Conservation (phyloP, 2,797 vertebrate genomes). For the Eulemur albifrons region DNA sequence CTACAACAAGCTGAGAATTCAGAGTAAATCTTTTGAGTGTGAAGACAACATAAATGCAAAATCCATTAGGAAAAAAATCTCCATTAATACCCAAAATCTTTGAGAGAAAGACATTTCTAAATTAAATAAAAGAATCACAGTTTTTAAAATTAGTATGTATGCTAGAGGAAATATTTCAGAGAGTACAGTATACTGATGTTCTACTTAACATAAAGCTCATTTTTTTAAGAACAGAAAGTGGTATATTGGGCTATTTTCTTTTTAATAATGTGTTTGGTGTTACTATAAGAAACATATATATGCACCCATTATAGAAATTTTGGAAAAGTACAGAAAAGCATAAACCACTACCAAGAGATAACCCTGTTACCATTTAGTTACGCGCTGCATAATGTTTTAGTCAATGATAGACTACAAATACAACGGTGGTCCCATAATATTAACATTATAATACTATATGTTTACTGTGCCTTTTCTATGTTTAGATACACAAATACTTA, state of each 20-base stretch:
- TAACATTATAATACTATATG: not conserved
- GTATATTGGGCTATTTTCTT: slow-evolving; percentile 5
- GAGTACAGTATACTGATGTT: not conserved
- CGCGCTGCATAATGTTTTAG: not conserved
- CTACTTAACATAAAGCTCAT: not conserved
- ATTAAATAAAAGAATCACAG: not conserved
- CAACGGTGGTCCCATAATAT: not conserved
- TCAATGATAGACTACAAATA: not conserved
- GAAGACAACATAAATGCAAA: slow-evolving; percentile 21
- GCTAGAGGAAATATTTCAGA: slow-evolving; percentile 27
- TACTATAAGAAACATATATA: slow-evolving; percentile 11
- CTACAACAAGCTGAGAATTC: slow-evolving; percentile 37
- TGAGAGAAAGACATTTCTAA: not conserved
- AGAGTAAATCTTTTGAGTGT: not conserved
- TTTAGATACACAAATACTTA: not conserved
- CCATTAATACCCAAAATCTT: not conserved
- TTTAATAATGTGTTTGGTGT: not conserved
- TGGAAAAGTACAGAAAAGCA: slow-evolving; percentile 14
- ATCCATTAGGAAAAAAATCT: not conserved
- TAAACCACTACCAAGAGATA: not conserved
- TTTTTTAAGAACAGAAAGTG: slow-evolving; percentile 2
- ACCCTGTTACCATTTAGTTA: not conserved
- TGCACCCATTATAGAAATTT: not conserved
- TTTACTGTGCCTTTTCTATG: not conserved
- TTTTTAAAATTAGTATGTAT: not conserved